A percentile compares a stretch with the other conserved stretches of the same genome.
These are phyloP conservation scores for Sebastiscus albofasciatus DNA, from an alignment of 2,797 vertebrate species.

Conservation along the genomic window DNA sequence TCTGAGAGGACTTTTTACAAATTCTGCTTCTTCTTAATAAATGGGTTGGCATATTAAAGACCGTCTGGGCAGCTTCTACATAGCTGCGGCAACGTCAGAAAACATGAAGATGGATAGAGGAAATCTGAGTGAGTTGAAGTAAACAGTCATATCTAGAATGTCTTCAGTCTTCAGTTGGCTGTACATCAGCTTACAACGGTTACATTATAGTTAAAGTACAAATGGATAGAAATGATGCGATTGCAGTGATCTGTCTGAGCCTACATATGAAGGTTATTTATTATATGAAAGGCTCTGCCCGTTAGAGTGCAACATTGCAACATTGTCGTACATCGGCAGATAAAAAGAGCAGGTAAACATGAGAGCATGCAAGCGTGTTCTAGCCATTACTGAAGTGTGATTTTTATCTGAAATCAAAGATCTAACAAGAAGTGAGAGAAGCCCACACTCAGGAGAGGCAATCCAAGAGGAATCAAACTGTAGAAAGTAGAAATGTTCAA, in stretches of 20 bases:
- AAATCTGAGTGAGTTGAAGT: background rate
- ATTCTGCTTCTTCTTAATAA: slow-evolving; percentile 27
- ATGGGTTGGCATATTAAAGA: background rate
- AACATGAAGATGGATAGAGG: background rate
- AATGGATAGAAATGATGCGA: background rate
- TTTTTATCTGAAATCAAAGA: background rate
- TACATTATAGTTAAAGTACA: background rate
- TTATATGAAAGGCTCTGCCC: background rate
- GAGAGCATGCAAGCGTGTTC: background rate
- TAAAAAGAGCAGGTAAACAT: background rate
- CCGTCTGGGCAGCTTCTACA: background rate
- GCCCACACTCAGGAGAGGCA: background rate
- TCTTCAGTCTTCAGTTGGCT: background rate
- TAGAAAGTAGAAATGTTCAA: background rate
- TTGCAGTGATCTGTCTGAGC: background rate
- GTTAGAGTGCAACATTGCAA: background rate
- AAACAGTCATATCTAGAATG: background rate
- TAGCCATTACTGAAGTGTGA: background rate
- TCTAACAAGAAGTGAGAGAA: background rate
- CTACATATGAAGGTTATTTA: background rate
- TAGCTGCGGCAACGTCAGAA: background rate
- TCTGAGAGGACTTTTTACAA: slow-evolving; percentile 10
- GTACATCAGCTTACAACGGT: background rate
- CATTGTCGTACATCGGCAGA: background rate
- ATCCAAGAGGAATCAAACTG: background rate